These are phyloP conservation scores for Nemopilema nomurai DNA, from an alignment of 30 jellyfish, hydroid and myxozoan species.

Conservation along the genomic window DNA sequence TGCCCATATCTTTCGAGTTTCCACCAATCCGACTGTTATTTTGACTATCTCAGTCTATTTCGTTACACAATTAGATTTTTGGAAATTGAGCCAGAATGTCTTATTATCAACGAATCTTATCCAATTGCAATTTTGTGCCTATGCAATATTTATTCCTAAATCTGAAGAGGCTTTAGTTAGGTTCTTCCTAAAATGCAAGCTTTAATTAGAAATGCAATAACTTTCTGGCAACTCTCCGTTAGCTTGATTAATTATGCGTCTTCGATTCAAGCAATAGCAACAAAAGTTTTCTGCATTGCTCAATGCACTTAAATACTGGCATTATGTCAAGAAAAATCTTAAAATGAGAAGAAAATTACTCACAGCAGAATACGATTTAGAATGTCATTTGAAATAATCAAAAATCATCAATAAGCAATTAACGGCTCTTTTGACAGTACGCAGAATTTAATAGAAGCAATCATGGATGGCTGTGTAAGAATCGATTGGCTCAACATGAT, in stretches of 20 bases:
- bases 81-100: slow-evolving; percentile 51
- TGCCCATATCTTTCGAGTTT: slow-evolving; percentile 7
- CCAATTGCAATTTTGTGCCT: slow-evolving; percentile 25
- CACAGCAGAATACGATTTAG: no score
- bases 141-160: slow-evolving; percentile 24
- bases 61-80: slow-evolving; percentile 50
- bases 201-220: not conserved
- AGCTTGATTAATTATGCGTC: not conserved
- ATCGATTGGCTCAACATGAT: no score
- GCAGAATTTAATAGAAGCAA: no score
- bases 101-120: slow-evolving; percentile 4
- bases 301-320: no score
- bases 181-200: not conserved
- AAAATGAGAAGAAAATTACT: no score
- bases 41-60: slow-evolving; percentile 41
- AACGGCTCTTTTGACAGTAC: no score
- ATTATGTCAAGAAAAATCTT: no score
- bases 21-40: slow-evolving; percentile 26
- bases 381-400: no score
- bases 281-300: no score
- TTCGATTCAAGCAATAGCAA: not conserved
- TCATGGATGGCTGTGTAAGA: no score
- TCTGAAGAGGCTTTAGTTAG: not conserved
- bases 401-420: no score
- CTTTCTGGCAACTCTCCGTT: not conserved